Evolutionary conservation across 2,888 invertebrate genomes (phyloP), one percentile per base, ranked within the genome.

Genomic region (Philhelius pedissequus): DNA sequence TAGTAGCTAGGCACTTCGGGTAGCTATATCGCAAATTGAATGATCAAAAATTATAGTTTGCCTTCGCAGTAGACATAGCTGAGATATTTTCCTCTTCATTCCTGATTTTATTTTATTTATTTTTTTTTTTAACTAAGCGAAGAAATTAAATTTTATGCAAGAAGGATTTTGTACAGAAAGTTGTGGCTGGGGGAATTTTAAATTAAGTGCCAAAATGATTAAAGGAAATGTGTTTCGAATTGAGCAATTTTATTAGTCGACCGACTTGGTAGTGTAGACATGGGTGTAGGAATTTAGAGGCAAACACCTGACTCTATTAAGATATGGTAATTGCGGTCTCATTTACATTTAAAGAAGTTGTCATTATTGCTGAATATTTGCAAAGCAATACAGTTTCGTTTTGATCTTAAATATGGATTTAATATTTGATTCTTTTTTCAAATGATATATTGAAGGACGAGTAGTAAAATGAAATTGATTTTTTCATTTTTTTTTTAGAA

Each of bases 11-110:
- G 62, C 27, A 62, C 64, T 64, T 45, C n/a, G 45, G 54, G 25
- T 40, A 76, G 62, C 73, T 74, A 78, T 74, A 78, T 83, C 73
- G 78, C 68, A 79, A 83, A 83, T 83, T 83, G 74, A 83, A 83
- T 83, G 74, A 79, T 79, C 74, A 69, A 70, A 83, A 74, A 74
- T 64, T 64, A 64, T 75, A 70, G 74, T 78, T 78, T 71, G 43
- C 64, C 68, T 52, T 30, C 54, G 56, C 38, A 75, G 56, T 22
- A 48, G 74, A 18, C 62, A 52, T 71, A 7, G 62, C 22, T 64
- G 15, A 9, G 6, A 48, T n/a, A 8, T 11, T 43, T 27, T 32
- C 0, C 13, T 45, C n/a, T n/a, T n/a, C n/a, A n/a, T n/a, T n/a
- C n/a, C n/a, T n/a, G n/a, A n/a, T n/a, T n/a, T n/a, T n/a, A n/a